These are phyloP conservation scores for Saccostrea cuccullata DNA, from an alignment of 1,140 invertebrate genomes.

Conservation along the genomic window DNA sequence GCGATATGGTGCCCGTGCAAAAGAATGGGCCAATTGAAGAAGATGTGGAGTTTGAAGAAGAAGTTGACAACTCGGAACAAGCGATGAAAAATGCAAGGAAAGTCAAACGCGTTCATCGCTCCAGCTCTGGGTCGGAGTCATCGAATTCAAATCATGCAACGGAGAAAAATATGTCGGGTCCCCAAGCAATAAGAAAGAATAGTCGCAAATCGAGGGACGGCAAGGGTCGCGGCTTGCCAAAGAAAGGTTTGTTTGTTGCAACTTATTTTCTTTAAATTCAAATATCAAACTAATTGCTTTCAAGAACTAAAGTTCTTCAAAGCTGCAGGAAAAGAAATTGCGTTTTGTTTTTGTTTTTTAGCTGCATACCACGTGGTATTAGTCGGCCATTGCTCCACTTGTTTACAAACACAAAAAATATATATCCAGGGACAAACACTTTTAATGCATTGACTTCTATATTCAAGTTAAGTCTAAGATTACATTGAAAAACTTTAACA, in stretches of 20 bases:
- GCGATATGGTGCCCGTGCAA: constrained; percentile 45
- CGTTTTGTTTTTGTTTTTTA: not conserved
- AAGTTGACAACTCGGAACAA: constrained; percentile 47
- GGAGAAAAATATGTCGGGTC: constrained; percentile 34
- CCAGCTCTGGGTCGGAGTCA: constrained; percentile 48
- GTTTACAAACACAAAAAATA: constrained; percentile 19
- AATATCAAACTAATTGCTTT: not conserved
- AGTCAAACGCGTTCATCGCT: constrained; percentile 52
- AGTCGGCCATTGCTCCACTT: constrained; percentile 7
- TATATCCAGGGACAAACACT: no score
- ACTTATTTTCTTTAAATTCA: not conserved
- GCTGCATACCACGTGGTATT: not conserved
- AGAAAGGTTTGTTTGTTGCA: constrained; percentile 65
- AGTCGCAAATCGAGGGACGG: constrained; percentile 70
- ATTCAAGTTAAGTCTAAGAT: no score
- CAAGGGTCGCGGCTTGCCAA: constrained; percentile 68
- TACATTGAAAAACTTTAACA: no score
- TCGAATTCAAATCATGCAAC: constrained; percentile 20
- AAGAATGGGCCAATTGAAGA: constrained; percentile 46
- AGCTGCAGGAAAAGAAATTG: not conserved
- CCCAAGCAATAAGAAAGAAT: constrained; percentile 65
- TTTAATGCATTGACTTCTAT: no score
- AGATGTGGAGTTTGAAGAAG: constrained; percentile 38
- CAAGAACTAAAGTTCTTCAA: not conserved
- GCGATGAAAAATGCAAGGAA: constrained; percentile 42